Evolutionary conservation across 2,888 invertebrate species (phyloP).

Genomic region (Steinernema carpocapsae): DNA sequence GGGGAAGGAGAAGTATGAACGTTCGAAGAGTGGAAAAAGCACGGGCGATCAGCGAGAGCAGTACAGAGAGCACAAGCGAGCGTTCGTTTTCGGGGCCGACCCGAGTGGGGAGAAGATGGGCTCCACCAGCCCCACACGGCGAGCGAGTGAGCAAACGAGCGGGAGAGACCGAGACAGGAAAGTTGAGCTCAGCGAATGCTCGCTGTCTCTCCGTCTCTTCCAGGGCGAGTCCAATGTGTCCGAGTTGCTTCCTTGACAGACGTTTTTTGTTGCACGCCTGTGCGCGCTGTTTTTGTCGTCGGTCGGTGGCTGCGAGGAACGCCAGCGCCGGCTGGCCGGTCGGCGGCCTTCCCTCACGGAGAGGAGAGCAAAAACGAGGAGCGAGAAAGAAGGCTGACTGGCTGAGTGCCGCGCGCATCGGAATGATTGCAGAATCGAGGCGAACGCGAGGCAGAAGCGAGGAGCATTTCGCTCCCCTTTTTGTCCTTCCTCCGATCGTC

Average conservation of each 20-base stretch:
- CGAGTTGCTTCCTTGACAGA: conserved; percentile 28
- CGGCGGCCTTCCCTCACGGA: background rate
- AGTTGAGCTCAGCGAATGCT: conserved; percentile 14
- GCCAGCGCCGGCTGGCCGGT: background rate
- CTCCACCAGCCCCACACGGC: no score
- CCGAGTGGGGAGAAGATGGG: background rate
- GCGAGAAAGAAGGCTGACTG: no score
- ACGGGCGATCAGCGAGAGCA: conserved; percentile 1
- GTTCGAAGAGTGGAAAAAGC: conserved; percentile 1
- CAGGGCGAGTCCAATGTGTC: background rate
- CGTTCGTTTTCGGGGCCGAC: conserved; percentile 2
- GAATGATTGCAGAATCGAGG: no score
- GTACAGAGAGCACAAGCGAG: conserved; percentile 5
- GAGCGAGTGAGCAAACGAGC: no score
- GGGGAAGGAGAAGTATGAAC: conserved; percentile 10
- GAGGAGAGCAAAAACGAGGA: background rate
- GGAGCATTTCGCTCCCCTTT: no score
- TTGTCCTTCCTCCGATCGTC: no score
- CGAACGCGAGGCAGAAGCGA: no score
- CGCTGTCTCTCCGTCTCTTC: background rate
- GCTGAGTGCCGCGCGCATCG: no score
- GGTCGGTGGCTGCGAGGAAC: background rate
- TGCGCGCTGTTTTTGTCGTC: conserved; percentile 22
- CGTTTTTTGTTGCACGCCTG: conserved; percentile 26
- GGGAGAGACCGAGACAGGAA: conserved; percentile 22